Evolutionary conservation across 2,888 invertebrate genomes (phyloP).

Genomic region (Stenodema calcarata): DNA sequence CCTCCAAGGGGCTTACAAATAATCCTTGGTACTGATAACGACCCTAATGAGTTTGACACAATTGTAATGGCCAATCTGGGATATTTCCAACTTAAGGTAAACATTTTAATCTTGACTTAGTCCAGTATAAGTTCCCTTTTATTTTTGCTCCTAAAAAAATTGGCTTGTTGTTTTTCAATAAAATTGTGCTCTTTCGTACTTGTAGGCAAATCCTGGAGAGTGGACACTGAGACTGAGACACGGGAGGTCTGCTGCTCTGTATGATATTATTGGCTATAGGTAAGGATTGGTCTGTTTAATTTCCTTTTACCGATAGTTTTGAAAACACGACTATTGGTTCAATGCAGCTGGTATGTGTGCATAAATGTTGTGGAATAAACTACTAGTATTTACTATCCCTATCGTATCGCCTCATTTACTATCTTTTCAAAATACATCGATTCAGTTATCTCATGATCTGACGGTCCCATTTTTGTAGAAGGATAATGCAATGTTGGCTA

Average conservation of each 20-base stretch:
- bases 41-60: conserved; percentile 86
- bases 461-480: no score
- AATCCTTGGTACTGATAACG: conserved; percentile 82
- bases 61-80: conserved; percentile 99
- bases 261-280: conserved; percentile 78
- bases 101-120: not conserved
- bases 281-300: conserved; percentile 58
- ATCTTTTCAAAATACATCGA: no score
- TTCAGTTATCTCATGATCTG: no score
- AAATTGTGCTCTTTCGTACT: no score
- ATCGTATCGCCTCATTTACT: no score
- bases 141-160: no score
- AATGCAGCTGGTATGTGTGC: no score
- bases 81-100: conserved; percentile 89
- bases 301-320: no score
- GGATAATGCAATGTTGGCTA: no score
- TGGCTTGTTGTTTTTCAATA: not conserved
- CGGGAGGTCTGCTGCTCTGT: conserved; percentile 93
- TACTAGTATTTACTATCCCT: no score
- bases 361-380: no score
- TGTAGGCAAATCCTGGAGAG: conserved; percentile 90
- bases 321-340: no score
- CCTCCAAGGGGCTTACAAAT: conserved; percentile 98
- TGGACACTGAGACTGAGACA: conserved; percentile 90
- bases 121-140: not conserved